Base-by-base conservation (phyloP, 1,140 invertebrate genomes). In the Drosophila nigrodunni region DNA sequence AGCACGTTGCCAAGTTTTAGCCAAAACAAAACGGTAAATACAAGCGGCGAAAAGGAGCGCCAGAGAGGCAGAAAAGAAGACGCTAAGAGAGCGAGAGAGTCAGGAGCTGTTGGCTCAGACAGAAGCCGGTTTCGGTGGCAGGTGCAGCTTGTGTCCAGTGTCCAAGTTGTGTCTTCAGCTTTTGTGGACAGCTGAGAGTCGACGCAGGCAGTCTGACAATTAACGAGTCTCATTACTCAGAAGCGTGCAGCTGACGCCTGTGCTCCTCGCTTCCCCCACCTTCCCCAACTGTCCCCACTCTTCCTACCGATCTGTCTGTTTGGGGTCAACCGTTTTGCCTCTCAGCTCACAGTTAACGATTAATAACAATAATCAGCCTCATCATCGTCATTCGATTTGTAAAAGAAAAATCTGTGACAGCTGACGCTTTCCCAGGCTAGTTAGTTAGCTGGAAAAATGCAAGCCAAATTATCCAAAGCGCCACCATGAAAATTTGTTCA, bases 1-100 rank as follows among this genome's bases (percentile, higher is more conserved):
- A 79, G 82, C 77, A 57, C 75, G 82, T 86, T 86, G 82, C 82
- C 82, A 81, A 75, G 82, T 69, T 88, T 76, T 69, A 62, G 55
- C 25, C 54, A 59, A 50, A 74, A 52, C 44, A 59, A 69, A 87
- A 66, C 59, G 72, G 67, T 77, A 82, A 87, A 77, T 43, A 25
- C 35, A 57, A 46, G 10, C 13, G 18, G 43, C 10, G 21, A 49
- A 15, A 43, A 15, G 46, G 21, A 54, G 13, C 21, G 7, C 25
- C 35, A 65, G 43, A 50, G 30, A 41, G 49, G 21, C 41, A 21
- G 37, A 25, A 21, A 55, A 2, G 70, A 13, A 43, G 35, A 41
- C 52, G 4, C 30, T 35, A 8, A 41, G 46, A 25, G 7, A 50
- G 46, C 44, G 7, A 39, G 52, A 15, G 7, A 39, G 54, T 13